Evolutionary conservation across 1,140 invertebrate genomes (phyloP).

Genomic region (Hycleus phaleratus): DNA sequence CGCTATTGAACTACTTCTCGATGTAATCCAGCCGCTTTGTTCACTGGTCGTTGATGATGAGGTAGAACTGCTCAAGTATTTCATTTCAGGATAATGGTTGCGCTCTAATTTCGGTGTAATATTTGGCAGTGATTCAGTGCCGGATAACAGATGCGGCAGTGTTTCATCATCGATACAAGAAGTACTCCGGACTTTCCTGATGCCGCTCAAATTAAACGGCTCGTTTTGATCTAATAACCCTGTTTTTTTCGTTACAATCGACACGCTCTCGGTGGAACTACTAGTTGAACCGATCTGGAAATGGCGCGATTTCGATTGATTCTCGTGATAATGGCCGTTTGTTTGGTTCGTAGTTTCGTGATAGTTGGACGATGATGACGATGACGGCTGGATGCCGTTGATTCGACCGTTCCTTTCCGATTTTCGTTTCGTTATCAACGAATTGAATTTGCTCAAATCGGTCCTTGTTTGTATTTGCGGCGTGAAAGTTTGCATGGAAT

Average conservation of each 20-base stretch:
- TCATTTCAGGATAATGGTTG: conserved; percentile 14
- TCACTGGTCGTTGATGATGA: conserved; percentile 63
- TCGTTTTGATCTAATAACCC: background rate
- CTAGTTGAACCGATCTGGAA: conserved; percentile 26
- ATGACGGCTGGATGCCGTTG: background rate
- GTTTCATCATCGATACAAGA: conserved; percentile 48
- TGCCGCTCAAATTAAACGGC: conserved; percentile 6
- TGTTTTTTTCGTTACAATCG: conserved; percentile 15
- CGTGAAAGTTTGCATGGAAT: conserved; percentile 27
- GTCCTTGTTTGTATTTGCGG: conserved; percentile 16
- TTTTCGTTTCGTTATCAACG: conserved; percentile 12
- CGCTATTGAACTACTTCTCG: conserved; percentile 51
- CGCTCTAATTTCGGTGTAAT: conserved; percentile 45
- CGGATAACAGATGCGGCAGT: conserved; percentile 18
- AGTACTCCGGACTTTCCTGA: conserved; percentile 55
- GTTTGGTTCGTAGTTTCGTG: background rate
- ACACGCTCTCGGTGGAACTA: conserved; percentile 25
- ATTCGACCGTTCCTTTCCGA: background rate
- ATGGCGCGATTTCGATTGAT: conserved; percentile 3
- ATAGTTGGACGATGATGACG: background rate
- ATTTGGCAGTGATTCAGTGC: conserved; percentile 55
- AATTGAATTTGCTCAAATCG: conserved; percentile 22
- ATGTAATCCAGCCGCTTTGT: conserved; percentile 70
- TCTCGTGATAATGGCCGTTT: background rate
- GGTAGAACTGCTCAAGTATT: conserved; percentile 43